Conservation (phyloP, 2,797 vertebrate genomes). For the Psittacula echo region DNA sequence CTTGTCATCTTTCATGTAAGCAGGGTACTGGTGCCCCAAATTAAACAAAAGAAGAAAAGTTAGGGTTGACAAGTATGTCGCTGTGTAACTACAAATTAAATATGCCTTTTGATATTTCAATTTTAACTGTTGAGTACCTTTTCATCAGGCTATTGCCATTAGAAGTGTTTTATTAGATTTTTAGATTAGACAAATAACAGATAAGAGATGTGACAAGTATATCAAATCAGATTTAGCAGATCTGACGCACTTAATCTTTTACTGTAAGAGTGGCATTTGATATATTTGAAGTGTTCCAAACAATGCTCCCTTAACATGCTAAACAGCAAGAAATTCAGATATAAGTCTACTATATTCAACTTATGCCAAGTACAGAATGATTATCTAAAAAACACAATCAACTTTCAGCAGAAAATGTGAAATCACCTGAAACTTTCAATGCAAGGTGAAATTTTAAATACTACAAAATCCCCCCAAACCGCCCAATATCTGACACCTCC, state of each 20-base stretch:
- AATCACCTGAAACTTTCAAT: background rate
- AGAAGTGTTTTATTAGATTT: constrained; percentile 28
- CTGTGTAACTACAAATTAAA: constrained; percentile 58
- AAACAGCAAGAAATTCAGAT: constrained; percentile 3
- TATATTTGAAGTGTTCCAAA: constrained; percentile 47
- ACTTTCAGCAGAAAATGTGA: background rate
- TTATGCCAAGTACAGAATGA: background rate
- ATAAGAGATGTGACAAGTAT: constrained; percentile 61
- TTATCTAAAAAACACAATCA: constrained; percentile 4
- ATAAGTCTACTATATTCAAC: background rate
- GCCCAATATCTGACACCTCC: background rate
- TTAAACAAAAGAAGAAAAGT: constrained; percentile 61
- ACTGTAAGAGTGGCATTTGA: background rate
- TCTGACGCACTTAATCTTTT: constrained; percentile 12
- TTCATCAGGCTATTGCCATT: constrained; percentile 48
- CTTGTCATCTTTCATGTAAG: constrained; percentile 64
- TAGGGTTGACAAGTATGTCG: constrained; percentile 56
- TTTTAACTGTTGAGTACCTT: constrained; percentile 56
- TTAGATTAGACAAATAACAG: constrained; percentile 42
- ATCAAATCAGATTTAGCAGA: constrained; percentile 40
- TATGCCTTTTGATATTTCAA: constrained; percentile 58
- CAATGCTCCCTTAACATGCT: background rate
- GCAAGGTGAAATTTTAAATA: background rate
- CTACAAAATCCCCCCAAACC: background rate
- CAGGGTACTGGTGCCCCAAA: constrained; percentile 53